Conservation (phyloP, 2,797 vertebrate species). For the Nannoperca australis region DNA sequence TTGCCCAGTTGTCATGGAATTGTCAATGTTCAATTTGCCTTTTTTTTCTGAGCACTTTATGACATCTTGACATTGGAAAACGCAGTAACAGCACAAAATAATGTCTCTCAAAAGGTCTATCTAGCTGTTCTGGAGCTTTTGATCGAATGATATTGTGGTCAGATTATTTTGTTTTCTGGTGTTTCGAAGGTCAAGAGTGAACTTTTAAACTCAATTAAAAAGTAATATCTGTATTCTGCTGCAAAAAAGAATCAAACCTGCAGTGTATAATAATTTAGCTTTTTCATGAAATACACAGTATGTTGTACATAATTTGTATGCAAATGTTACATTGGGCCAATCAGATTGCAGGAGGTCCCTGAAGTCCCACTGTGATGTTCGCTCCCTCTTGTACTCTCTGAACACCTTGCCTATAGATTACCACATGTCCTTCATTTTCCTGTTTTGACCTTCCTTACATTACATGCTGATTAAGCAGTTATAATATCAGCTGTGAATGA, state of each 20-base stretch:
- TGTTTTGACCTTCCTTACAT: conserved; percentile 40
- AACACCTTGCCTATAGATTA: conserved; percentile 41
- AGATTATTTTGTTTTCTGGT: neutral
- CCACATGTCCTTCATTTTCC: conserved; percentile 37
- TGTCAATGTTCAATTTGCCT: neutral
- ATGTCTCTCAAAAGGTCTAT: neutral
- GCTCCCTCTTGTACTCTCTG: conserved; percentile 22
- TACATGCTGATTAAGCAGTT: conserved; percentile 18
- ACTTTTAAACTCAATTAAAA: neutral
- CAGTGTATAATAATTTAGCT: neutral
- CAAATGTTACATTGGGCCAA: conserved; percentile 25
- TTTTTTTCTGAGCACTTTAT: neutral
- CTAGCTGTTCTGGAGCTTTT: neutral
- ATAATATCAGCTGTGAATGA: neutral
- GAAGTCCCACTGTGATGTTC: conserved; percentile 20
- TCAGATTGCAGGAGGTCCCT: conserved; percentile 26
- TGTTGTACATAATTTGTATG: conserved; percentile 29
- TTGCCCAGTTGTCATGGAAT: neutral
- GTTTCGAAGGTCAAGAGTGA: too few species aligned
- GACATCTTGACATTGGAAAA: neutral
- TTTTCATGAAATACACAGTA: conserved; percentile 4
- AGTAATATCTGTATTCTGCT: neutral
- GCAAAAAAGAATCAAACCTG: neutral
- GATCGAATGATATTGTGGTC: neutral
- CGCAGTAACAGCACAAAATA: neutral